phyloP scores from a whole-genome alignment of 2,888 invertebrate species.

The Hedychridium roseum region DNA sequence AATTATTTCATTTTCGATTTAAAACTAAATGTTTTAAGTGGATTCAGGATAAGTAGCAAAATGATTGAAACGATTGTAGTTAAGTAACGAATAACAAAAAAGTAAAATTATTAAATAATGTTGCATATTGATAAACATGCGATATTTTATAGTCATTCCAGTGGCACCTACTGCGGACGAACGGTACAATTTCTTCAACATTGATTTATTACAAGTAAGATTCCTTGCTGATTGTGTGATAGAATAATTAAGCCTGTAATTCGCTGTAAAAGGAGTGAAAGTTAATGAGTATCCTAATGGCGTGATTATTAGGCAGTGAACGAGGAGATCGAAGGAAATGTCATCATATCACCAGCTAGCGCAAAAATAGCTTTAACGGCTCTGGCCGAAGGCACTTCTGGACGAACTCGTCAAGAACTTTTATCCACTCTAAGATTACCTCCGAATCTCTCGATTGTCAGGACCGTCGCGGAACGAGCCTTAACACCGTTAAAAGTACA shows the following conservation, averaged over 20 bases:
- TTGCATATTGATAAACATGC: too few relatives aligned
- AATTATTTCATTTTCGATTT: too few relatives aligned
- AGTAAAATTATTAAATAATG: too few relatives aligned
- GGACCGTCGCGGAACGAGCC: conserved; percentile 33
- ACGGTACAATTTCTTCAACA: conserved; percentile 68
- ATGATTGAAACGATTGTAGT: too few relatives aligned
- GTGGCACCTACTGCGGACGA: conserved; percentile 27
- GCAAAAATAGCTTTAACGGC: conserved; percentile 71
- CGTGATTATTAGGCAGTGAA: conserved; percentile 28
- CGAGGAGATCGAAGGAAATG: conserved; percentile 64
- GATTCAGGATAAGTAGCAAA: too few relatives aligned
- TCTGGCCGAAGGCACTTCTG: conserved; percentile 71
- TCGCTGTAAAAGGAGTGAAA: not conserved
- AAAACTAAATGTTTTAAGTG: too few relatives aligned
- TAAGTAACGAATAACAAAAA: too few relatives aligned
- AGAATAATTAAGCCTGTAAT: not conserved
- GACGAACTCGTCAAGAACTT: conserved; percentile 69
- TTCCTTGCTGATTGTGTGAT: too few relatives aligned
- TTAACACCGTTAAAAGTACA: conserved; percentile 60
- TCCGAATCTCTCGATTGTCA: conserved; percentile 47
- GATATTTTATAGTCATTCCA: conserved; percentile 20
- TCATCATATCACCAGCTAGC: conserved; percentile 74
- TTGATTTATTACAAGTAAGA: conserved; percentile 66
- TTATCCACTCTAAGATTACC: conserved; percentile 68
- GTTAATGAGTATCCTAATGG: not conserved